Percentiles rank a stretch among this genome's conserved stretches.
Conservation (phyloP, 2,113 vertebrate genomes). For the Sitta europaea region DNA sequence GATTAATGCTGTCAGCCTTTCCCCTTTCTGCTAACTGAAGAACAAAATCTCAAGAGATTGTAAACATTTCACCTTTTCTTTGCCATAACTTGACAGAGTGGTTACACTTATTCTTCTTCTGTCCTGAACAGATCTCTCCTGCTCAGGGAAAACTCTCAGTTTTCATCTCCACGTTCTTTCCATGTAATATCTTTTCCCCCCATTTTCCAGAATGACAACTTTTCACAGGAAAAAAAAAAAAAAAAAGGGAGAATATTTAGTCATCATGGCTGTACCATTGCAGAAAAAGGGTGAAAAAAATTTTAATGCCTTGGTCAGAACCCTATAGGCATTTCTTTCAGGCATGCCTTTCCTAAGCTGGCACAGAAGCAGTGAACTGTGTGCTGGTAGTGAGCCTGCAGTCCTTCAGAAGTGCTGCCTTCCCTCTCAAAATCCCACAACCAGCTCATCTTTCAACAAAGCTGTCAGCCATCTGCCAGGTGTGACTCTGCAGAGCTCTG, state of each 20-base stretch:
- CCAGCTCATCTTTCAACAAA: neutral
- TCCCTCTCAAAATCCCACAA: neutral
- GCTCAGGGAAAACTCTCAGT: neutral
- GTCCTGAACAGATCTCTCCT: neutral
- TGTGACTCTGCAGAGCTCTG: neutral
- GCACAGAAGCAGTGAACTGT: rapidly evolving
- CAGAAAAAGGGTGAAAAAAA: neutral
- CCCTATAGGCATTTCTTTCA: neutral
- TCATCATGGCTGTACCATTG: neutral
- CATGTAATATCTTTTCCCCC: rapidly evolving
- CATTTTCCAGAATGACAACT: neutral
- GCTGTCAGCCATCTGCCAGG: slow-evolving; percentile 34
- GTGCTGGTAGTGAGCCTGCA: neutral
- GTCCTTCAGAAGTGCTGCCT: neutral
- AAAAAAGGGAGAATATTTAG: neutral
- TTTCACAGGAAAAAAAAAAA: neutral
- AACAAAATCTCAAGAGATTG: neutral
- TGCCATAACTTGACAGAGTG: neutral
- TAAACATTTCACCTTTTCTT: neutral
- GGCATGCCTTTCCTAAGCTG: neutral
- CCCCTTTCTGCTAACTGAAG: neutral
- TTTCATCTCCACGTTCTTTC: neutral
- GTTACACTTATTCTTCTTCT: neutral
- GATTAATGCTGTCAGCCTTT: neutral
- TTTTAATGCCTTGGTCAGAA: neutral